A percentile compares a stretch with the other conserved stretches of the same genome.
These are phyloP conservation scores for Corapipo altera DNA, from an alignment of 2,113 vertebrate genomes.

Conservation along the genomic window DNA sequence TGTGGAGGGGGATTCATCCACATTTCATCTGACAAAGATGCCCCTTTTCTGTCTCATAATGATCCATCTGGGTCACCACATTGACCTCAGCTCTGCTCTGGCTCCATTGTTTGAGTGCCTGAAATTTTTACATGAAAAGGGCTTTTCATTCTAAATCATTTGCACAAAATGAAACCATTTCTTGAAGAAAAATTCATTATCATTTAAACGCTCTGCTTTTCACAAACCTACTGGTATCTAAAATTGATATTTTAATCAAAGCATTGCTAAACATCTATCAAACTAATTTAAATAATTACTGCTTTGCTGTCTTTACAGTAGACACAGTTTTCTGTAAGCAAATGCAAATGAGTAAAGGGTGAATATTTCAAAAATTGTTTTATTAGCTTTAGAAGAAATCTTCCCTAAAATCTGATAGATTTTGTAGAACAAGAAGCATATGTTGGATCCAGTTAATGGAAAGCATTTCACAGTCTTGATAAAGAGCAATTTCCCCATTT, in stretches of 20 bases:
- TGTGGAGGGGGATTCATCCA: not conserved
- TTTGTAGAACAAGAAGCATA: not conserved
- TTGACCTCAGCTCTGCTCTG: not conserved
- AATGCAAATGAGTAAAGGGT: conserved; percentile 47
- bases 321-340: conserved; percentile 47
- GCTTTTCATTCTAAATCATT: not conserved
- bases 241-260: conserved; percentile 50
- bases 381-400: conserved; percentile 13
- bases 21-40: not conserved
- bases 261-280: conserved; percentile 39
- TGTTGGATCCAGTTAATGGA: not conserved
- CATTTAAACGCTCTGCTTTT: not conserved
- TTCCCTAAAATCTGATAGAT: not conserved
- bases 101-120: not conserved
- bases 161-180: not conserved
- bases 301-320: conserved; percentile 46
- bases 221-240: conserved; percentile 9
- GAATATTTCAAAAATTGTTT: conserved; percentile 1
- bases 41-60: not conserved
- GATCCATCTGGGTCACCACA: not conserved
- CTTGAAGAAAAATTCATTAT: not conserved
- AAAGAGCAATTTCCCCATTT: not conserved
- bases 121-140: not conserved
- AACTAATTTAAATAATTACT: conserved; percentile 51
- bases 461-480: not conserved